Base-by-base conservation (phyloP, 2,888 invertebrate genomes). In the Hipparchia sbordonii region DNA sequence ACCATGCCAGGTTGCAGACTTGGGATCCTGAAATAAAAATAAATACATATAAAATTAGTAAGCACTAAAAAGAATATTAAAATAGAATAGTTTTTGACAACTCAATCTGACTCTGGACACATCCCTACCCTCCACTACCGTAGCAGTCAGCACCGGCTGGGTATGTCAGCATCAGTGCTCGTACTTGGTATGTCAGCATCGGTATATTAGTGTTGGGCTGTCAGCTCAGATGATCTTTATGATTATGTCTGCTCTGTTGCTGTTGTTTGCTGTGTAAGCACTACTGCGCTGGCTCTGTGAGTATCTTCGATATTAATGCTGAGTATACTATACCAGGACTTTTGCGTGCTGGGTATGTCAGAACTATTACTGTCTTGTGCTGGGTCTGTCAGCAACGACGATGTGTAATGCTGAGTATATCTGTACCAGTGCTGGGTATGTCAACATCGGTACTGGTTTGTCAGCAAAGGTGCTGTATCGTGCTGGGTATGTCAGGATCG, bases 1-100 rank as follows among this genome's bases (percentile, higher is more conserved):
- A 99, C 99, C 99, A 99, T 59, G 99, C 99, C 80, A 99, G 94
- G 93, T 99, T 99, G 91, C 99, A 99, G 54, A 99, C 99, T 95
- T 99, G 99, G 0, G 98, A 98, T 12, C 99, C 98, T 95, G 87
- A 4, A 81, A 82, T 10, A 57, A 68, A 57, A 33, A 12, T 12
- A 60, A 33, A 10, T 23, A 1, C 39, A 39, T 5, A 4, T 39
- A 39, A 39, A 39, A 39, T 39, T 39, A 39, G 39, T 39, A 4
- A 39, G 39, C 39, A 39, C 39, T 5, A 39, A 39, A 39, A 5
- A 39, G 39, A 39, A 39, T 39, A 39, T 39, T 39, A 39, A 4
- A 39, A 39, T 39, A 39, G 39, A 39, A 39, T 39, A 7, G 10
- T 10, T 51, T 51, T 51, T 10, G 23, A 23, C 23, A 23, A 23